Percentiles rank a stretch among this genome's conserved stretches.
Conservation (phyloP, 2,797 vertebrate species). For the Acipenser ruthenus region DNA sequence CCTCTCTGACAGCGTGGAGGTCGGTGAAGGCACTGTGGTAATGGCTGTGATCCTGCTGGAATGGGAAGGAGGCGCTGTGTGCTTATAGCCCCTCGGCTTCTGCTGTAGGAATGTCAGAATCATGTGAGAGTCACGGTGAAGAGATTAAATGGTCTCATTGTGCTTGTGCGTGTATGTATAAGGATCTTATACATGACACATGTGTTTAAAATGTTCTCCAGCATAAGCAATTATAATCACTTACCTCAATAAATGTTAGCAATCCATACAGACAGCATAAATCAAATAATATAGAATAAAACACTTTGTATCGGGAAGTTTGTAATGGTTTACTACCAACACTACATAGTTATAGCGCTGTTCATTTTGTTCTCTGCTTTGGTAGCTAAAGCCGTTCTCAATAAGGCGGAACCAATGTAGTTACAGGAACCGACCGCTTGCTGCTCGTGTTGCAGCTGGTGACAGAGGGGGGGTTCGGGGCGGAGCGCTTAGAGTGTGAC, state of each 20-base stretch:
- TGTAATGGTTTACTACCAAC: too few relatives aligned
- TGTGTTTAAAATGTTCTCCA: too few relatives aligned
- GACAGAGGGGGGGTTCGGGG: background rate
- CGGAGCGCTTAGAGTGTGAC: slow-evolving; percentile 21
- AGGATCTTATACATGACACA: too few relatives aligned
- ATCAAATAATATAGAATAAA: too few relatives aligned
- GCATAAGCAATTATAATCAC: too few relatives aligned
- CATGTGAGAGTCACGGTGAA: slow-evolving; percentile 63
- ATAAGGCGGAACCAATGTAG: slow-evolving; percentile 1
- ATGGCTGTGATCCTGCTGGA: slow-evolving; percentile 15
- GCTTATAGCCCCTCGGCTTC: slow-evolving; percentile 21
- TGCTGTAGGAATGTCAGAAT: slow-evolving; percentile 35
- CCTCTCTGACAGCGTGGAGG: background rate
- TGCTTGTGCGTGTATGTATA: background rate
- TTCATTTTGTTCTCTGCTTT: background rate
- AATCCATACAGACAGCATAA: too few relatives aligned
- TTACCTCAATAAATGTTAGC: too few relatives aligned
- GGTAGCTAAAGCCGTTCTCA: too few relatives aligned
- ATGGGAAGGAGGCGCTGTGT: slow-evolving; percentile 10
- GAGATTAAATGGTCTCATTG: slow-evolving; percentile 41
- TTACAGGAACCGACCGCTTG: background rate
- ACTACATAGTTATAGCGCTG: background rate
- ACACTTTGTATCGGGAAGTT: too few relatives aligned
- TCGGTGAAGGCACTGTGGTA: background rate
- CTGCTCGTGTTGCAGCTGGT: slow-evolving; percentile 4